Evolutionary conservation across 1,140 invertebrate species (phyloP), one percentile per base, ranked within the genome.

Genomic region (Maconellicoccus hirsutus): DNA sequence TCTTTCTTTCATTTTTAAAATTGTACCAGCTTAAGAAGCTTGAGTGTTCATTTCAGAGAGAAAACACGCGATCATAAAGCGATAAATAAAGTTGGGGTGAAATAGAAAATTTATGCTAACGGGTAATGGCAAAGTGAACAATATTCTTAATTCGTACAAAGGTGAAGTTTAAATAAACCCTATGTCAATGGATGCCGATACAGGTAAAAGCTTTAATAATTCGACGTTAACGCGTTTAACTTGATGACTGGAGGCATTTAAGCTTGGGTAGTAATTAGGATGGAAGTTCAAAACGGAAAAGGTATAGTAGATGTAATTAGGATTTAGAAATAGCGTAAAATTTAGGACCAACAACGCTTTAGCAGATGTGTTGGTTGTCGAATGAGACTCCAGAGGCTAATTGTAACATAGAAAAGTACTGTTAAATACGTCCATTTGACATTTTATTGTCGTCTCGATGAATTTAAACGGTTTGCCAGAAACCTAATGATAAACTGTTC

Each of bases 361-460:
- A 66, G 61, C 61, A 66, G 61, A 66, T 66, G 61, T 66, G 61
- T 66, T 22, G 61, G 61, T 66, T 4, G 61, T 23, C 21, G 61
- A 66, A 66, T 66, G 61, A 66, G 61, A 66, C 61, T 66, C 61
- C 61, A 25, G 61, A 66, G 61, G 61, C 61, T 23, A 66, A 66
- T 66, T 66, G 10, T 23, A 66, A 66, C 61, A 4, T 6, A 16
- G 61, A 12, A 66, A 66, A 66, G 25, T 26, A 66, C 61, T 66
- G 21, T 66, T 66, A 66, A 66, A 66, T 66, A 66, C 21, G 61
- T 23, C 61, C 61, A 66, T 23, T 22, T 66, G 61, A 66, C 61
- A 66, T 19, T 66, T 66, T 66, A 66, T 66, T 66, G 61, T 22
- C 6, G 61, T 26, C 42, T 22, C 6, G 61, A 66, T 66, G 25